Base-by-base conservation (phyloP, 2,797 vertebrate species). In the Ceryle rudis region DNA sequence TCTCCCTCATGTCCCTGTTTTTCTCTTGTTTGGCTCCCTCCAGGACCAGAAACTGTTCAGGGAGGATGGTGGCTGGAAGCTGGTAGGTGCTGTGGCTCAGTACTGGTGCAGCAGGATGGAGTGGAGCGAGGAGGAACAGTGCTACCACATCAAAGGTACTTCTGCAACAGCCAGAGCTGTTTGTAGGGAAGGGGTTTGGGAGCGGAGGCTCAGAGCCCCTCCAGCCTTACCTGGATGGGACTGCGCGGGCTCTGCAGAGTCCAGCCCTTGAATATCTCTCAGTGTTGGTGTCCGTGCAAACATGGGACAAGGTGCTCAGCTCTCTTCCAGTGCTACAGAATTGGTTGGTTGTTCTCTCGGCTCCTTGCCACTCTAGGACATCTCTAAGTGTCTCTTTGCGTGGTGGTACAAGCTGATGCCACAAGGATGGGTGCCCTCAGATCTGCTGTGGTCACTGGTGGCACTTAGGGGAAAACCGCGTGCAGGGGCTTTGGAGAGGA, bases 51-150 rank as follows among this genome's bases (percentile, higher is more conserved):
- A 98, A 82, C 97, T 99, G 96, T 99, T 99, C 97, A 97, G 4
- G 41, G 98, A 98, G 44, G 98, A 98, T 0, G 98, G 92, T 2
- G 99, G 99, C 96, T 99, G 98, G 96, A 96, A 98, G 20, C 98
- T 99, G 95, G 98, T 99, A 75, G 96, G 95, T 29, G 98, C 99
- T 0, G 98, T 99, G 93, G 99, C 99, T 16, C 98, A 98, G 95
- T 99, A 99, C 93, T 99, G 99, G 99, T 99, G 99, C 93, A 99
- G 99, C 87, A 98, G 99, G 62, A 99, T 98, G 33, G 98, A 97
- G 42, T 99, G 99, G 99, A 98, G 92, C 21, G 58, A 98, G 2
- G 96, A 97, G 29, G 99, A 99, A 54, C 95, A 98, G 55, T 97
- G 97, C 73, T 99, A 99, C 95, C 98, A 99, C 77, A 97, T 99